Evolutionary conservation across 2,797 vertebrate genomes (phyloP).

Genomic region (Vultur gryphus): DNA sequence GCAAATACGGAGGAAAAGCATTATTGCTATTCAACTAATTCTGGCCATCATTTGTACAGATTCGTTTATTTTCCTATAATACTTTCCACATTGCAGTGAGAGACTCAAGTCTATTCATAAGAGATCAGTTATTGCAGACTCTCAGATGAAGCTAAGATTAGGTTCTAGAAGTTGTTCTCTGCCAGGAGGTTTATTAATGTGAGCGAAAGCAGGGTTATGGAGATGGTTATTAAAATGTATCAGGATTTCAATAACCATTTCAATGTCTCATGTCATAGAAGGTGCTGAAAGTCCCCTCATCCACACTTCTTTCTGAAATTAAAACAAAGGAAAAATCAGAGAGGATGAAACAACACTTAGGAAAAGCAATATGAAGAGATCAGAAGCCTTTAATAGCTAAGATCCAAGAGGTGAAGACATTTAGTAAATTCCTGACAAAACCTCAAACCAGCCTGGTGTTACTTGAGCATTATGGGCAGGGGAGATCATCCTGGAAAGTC

Average conservation of each 20-base stretch:
- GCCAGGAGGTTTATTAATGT: neutral
- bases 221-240: neutral
- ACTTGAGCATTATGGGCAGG: neutral
- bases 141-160: constrained; percentile 13
- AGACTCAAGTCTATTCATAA: neutral
- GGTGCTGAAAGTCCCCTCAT: neutral
- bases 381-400: neutral
- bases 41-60: neutral
- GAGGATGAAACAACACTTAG: neutral
- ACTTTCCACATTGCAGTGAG: neutral
- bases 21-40: neutral
- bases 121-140: neutral
- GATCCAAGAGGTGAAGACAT: neutral
- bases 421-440: neutral
- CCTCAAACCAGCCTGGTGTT: neutral
- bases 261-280: neutral
- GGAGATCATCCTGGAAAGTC: neutral
- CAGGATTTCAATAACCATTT: constrained; percentile 8
- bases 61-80: neutral
- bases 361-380: neutral
- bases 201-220: neutral
- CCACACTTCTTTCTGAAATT: neutral
- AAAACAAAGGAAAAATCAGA: neutral
- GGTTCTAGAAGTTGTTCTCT: neutral
- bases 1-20: neutral